phyloP scores from a whole-genome alignment of 2,797 vertebrate species.

The Lacerta bilineata region DNA sequence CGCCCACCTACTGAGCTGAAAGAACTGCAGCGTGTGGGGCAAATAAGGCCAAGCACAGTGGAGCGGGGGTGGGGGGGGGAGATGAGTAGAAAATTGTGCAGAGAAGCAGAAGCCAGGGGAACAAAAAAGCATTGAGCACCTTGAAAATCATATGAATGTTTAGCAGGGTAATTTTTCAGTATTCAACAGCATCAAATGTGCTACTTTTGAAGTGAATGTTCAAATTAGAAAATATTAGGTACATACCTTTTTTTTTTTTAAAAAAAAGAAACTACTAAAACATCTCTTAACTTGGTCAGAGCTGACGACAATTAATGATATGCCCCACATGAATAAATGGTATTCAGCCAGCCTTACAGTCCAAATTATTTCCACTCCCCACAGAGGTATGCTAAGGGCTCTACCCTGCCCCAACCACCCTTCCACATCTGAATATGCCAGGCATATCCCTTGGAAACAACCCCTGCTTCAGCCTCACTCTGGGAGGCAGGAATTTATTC shows the following conservation, averaged over 20 bases:
- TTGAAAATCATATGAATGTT: conserved; percentile 1
- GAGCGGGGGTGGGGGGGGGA: background rate
- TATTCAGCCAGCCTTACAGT: background rate
- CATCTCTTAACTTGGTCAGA: background rate
- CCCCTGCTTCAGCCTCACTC: background rate
- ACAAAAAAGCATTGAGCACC: background rate
- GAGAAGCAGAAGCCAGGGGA: background rate
- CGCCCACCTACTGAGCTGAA: background rate
- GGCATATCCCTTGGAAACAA: background rate
- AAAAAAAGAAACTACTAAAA: background rate
- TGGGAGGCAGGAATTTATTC: background rate
- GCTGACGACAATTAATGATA: conserved; percentile 10
- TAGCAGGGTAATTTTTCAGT: background rate
- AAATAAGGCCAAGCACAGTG: background rate
- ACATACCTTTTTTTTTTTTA: background rate
- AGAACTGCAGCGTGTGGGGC: background rate
- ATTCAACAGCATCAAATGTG: background rate
- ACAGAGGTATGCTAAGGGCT: background rate
- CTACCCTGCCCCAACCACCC: background rate
- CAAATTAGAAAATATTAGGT: background rate
- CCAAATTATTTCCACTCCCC: conserved; percentile 6
- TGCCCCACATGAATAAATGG: conserved; percentile 2
- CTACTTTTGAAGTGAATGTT: conserved; percentile 3
- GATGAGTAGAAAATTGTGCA: background rate
- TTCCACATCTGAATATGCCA: background rate